Evolutionary conservation across 2,113 vertebrate species (phyloP).

Genomic region (Brienomyrus longianalis): DNA sequence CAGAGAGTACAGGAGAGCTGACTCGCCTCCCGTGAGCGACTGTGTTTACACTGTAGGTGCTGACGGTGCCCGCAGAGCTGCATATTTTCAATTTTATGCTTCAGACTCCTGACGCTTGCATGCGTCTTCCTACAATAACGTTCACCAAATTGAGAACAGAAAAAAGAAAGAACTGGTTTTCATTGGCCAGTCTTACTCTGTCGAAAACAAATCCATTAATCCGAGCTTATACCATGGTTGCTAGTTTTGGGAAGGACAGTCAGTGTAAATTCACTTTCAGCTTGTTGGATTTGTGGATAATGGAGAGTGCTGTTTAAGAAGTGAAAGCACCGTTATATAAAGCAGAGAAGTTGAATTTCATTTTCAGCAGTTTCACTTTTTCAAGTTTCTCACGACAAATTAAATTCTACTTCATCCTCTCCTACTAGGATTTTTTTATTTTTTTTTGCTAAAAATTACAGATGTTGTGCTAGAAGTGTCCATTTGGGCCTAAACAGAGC

Average conservation of each 20-base stretch:
- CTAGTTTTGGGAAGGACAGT: neutral
- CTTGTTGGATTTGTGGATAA: slow-evolving; percentile 25
- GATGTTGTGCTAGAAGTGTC: neutral
- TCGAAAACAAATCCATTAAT: slow-evolving; percentile 1
- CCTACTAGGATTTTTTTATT: neutral
- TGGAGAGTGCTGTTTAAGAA: slow-evolving; percentile 15
- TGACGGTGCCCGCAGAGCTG: neutral
- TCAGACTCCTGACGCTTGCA: neutral
- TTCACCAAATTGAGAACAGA: neutral
- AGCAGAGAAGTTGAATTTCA: slow-evolving; percentile 16
- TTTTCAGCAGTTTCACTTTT: slow-evolving; percentile 29
- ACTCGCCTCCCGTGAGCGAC: neutral
- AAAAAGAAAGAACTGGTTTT: neutral
- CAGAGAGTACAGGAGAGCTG: neutral
- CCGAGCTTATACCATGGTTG: neutral
- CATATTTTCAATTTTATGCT: neutral
- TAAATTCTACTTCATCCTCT: slow-evolving; percentile 29
- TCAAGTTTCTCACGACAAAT: slow-evolving; percentile 29
- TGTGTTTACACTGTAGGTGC: neutral
- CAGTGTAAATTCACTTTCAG: slow-evolving; percentile 6
- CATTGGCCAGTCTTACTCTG: neutral
- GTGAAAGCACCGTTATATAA: slow-evolving; percentile 32
- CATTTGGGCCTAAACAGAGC: slow-evolving; percentile 7
- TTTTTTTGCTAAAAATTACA: slow-evolving; percentile 14
- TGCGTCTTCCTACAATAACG: neutral